Percentiles rank a stretch among this genome's conserved stretches.
Conservation (phyloP, 2,797 vertebrate species). For the Odontamblyopus lacepedii region DNA sequence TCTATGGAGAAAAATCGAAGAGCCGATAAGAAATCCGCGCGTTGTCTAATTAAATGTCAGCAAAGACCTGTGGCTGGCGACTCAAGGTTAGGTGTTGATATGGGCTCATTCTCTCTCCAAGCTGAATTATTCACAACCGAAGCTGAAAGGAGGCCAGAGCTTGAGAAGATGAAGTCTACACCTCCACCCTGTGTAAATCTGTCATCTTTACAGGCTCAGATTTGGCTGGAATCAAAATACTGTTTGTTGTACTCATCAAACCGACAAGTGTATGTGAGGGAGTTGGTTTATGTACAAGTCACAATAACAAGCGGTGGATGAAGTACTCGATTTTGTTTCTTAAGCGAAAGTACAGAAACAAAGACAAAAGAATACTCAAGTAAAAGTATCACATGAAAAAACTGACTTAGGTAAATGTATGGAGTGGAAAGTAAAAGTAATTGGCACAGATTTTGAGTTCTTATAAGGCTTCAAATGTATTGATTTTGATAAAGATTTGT, state of each 20-base stretch:
- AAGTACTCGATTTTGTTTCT: no score
- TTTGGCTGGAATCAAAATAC: background rate
- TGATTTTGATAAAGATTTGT: no score
- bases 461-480: no score
- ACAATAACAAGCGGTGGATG: no score
- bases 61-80: slow-evolving; percentile 51
- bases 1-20: slow-evolving; percentile 16
- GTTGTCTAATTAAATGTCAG: slow-evolving; percentile 57
- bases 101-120: slow-evolving; percentile 31
- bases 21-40: slow-evolving; percentile 24
- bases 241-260: background rate
- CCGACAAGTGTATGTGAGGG: background rate
- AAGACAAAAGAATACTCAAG: no score
- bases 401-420: no score
- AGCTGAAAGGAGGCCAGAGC: slow-evolving; percentile 37
- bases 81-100: slow-evolving; percentile 55
- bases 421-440: no score
- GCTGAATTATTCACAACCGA: slow-evolving; percentile 62
- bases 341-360: no score
- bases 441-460: no score
- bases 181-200: slow-evolving; percentile 21
- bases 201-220: background rate
- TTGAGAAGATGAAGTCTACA: slow-evolving; percentile 32
- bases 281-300: background rate
- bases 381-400: no score